phyloP scores from a whole-genome alignment of 1,140 invertebrate species.

The Drosophila aff. region DNA sequence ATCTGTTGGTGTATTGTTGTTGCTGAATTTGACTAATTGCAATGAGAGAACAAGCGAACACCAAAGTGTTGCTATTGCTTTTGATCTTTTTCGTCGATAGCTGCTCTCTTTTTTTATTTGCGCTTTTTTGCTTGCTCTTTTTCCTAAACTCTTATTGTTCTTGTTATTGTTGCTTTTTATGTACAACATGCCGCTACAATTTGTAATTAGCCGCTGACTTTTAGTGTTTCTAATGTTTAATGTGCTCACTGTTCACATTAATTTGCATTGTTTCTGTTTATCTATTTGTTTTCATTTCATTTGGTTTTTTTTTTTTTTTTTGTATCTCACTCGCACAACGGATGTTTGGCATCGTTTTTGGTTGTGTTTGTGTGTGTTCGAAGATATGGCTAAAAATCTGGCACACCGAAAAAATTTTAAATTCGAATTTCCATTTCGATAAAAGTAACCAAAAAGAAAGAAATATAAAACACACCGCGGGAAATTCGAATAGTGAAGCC shows the following conservation, averaged over 20 bases:
- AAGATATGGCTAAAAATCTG: constrained; percentile 44
- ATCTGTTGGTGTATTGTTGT: constrained; percentile 38
- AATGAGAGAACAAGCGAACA: constrained; percentile 31
- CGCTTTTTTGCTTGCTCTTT: neutral
- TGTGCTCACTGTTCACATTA: constrained; percentile 66
- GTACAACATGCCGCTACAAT: constrained; percentile 65
- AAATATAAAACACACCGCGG: constrained; percentile 9
- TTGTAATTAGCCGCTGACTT: constrained; percentile 73
- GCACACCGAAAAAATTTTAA: constrained; percentile 55
- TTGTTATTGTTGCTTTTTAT: constrained; percentile 52
- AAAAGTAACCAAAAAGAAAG: constrained; percentile 14
- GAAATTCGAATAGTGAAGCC: constrained; percentile 1
- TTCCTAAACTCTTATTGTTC: constrained; percentile 4
- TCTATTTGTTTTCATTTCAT: constrained; percentile 18
- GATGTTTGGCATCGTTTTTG: constrained; percentile 76
- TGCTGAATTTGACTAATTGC: constrained; percentile 77
- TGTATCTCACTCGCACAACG: constrained; percentile 43
- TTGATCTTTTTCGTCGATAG: constrained; percentile 53
- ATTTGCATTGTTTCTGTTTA: constrained; percentile 73
- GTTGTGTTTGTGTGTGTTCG: neutral
- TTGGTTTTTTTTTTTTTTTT: constrained; percentile 22
- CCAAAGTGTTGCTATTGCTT: constrained; percentile 35
- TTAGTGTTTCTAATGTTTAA: constrained; percentile 60
- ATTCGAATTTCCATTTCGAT: constrained; percentile 43
- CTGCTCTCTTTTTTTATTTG: constrained; percentile 23